Conservation (phyloP, 2,797 vertebrate species). For the Catamblyrhynchus diadema region DNA sequence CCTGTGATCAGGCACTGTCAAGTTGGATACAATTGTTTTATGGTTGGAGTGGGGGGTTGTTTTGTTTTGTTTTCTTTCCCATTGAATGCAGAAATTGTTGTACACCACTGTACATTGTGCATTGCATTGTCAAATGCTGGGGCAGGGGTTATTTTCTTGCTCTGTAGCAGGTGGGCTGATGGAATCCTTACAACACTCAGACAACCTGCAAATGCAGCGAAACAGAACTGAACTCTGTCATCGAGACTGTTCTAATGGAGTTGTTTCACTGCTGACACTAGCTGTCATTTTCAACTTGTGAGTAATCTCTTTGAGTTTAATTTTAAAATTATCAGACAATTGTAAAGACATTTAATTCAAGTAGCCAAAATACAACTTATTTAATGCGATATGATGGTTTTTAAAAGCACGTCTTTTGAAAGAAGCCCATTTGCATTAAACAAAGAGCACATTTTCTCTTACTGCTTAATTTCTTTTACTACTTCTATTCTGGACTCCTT, state of each 20-base stretch:
- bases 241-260: not conserved
- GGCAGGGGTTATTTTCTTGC: not conserved
- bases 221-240: not conserved
- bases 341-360: not conserved
- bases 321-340: not conserved
- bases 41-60: not conserved
- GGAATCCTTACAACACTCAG: accelerated
- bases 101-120: not conserved
- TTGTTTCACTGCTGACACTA: not conserved
- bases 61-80: not conserved
- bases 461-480: not conserved
- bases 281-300: not conserved
- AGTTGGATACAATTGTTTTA: not conserved
- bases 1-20: not conserved
- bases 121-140: not conserved
- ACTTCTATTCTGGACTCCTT: conserved; percentile 6
- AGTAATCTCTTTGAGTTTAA: not conserved
- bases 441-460: not conserved
- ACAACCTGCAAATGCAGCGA: not conserved
- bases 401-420: not conserved
- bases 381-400: not conserved
- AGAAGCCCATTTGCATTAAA: not conserved
- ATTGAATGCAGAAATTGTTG: not conserved
- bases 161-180: not conserved
- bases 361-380: not conserved